Base-by-base conservation (phyloP, 1,140 invertebrate genomes). In the Heliconius congener region DNA sequence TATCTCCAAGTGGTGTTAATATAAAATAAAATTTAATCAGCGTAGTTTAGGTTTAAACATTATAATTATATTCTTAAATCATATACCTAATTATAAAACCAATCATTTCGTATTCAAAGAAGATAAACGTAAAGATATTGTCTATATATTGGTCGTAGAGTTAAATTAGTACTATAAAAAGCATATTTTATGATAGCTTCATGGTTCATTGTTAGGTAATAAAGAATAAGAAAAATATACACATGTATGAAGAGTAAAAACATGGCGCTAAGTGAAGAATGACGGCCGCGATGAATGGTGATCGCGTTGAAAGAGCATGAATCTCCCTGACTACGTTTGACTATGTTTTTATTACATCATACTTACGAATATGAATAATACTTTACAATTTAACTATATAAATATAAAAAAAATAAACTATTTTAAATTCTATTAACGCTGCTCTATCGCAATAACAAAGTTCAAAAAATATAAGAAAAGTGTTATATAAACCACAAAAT, bases 211-310 rank as follows among this genome's bases (percentile, higher is more conserved):
- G 81, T 84, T 78, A 74, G 76, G 70, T 80, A 80, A 84, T 82
- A 84, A 84, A 84, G 74, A 78, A 80, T 82, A 77, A 81, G 83
- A 82, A 84, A 83, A 86, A 87, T 78, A 86, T 83, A 88, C 84
- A 83, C 52, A 66, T 71, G 77, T 77, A 66, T 78, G 37, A 66
- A 55, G 66, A 73, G 74, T 81, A 74, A 85, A 87, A 87, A 87
- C 85, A 86, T 23, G 19, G 71, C 73, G 79, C 46, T 84, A 72
- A 72, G 74, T 70, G 78, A 83, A 81, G 77, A 76, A 75, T 74
- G 76, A 23, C 76, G 78, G 60, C 42, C 39, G 60, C 23, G 60
- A 55, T 39, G 74, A 81, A 27, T 66, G 11, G 60, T 66, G 60
- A 66, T 66, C 60, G 60, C 23, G 60, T 66, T 66, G 60, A 66